phyloP scores from a whole-genome alignment of 2,797 vertebrate genomes.

The Euphonia xanthogaster region DNA sequence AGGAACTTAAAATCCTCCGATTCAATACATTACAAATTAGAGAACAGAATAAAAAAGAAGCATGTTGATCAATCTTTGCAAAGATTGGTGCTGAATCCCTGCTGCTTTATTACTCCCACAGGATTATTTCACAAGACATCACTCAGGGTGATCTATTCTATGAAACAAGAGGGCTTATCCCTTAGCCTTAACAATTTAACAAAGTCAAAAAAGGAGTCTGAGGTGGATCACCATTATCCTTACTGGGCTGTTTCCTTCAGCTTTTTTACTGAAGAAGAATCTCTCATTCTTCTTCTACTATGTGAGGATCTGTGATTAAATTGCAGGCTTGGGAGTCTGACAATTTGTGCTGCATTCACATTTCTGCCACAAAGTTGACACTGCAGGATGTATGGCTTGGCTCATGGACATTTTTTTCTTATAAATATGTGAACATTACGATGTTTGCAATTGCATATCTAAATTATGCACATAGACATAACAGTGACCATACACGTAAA shows the following conservation, averaged over 20 bases:
- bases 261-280: background rate
- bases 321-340: background rate
- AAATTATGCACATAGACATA: conserved; percentile 9
- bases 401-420: background rate
- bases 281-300: background rate
- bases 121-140: background rate
- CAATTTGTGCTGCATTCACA: background rate
- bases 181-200: background rate
- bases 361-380: background rate
- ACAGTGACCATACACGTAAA: conserved; percentile 37
- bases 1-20: background rate
- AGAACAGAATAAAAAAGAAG: background rate
- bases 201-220: background rate
- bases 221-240: background rate
- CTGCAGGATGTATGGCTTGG: background rate
- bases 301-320: background rate
- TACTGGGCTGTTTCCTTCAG: background rate
- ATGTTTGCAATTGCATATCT: background rate
- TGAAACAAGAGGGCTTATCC: background rate
- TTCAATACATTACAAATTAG: background rate
- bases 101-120: background rate
- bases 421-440: background rate
- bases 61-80: background rate
- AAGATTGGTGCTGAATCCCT: background rate
- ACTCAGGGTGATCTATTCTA: background rate